phyloP scores from a whole-genome alignment of 2,888 invertebrate species.

The Xylophagus ater region DNA sequence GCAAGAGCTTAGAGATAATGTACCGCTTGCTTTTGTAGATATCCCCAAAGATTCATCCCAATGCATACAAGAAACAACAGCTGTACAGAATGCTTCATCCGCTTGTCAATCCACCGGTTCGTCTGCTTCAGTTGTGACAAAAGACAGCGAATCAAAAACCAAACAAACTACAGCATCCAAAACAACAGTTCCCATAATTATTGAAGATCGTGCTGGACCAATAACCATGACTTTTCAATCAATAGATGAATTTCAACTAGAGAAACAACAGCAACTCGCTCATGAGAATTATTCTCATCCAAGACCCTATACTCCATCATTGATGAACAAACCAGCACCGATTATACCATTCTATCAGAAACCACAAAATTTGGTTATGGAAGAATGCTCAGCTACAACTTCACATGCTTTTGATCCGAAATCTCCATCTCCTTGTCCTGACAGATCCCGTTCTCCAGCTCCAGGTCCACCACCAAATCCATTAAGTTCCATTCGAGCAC shows the following conservation, averaged over 20 bases:
- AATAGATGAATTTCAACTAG: conserved; percentile 47
- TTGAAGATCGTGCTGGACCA: conserved; percentile 43
- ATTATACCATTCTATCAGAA: conserved; percentile 66
- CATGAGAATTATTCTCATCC: conserved; percentile 30
- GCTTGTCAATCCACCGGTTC: conserved; percentile 11
- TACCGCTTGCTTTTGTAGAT: conserved; percentile 39
- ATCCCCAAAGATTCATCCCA: conserved; percentile 22
- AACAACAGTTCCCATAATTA: conserved; percentile 25
- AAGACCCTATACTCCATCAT: conserved; percentile 56
- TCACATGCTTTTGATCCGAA: conserved; percentile 51
- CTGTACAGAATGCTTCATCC: conserved; percentile 20
- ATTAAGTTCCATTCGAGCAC: conserved; percentile 49
- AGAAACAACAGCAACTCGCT: too few species aligned
- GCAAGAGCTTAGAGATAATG: conserved; percentile 40
- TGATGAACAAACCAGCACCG: conserved; percentile 59
- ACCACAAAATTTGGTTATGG: conserved; percentile 55
- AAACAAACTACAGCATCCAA: conserved; percentile 27
- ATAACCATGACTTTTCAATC: conserved; percentile 55
- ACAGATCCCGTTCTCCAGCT: conserved; percentile 57
- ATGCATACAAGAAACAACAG: conserved; percentile 13
- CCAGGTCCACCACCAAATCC: conserved; percentile 60
- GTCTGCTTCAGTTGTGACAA: conserved; percentile 5
- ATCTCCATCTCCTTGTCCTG: conserved; percentile 56
- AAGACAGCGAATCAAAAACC: conserved; percentile 15
- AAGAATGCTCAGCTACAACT: conserved; percentile 49